Conservation (phyloP, 1,140 invertebrate species). For the Calosoma granatense region DNA sequence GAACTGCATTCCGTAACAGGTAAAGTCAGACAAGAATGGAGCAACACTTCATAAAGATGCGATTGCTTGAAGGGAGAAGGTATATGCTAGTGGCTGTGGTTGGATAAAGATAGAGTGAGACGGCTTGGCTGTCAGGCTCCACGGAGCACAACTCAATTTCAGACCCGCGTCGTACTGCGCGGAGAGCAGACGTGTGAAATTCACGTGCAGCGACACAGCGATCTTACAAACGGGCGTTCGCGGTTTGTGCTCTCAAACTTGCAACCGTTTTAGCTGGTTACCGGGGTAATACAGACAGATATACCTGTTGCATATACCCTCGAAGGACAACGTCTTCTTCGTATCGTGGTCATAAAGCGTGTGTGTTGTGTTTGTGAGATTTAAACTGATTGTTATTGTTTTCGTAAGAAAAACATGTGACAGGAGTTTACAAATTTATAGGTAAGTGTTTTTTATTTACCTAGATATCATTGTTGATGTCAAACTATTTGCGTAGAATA, state of each 20-base stretch:
- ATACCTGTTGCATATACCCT: neutral
- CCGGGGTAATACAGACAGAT: neutral
- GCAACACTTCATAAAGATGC: slow-evolving; percentile 20
- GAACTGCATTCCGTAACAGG: slow-evolving; percentile 14
- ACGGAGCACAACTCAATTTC: slow-evolving; percentile 20
- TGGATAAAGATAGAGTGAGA: slow-evolving; percentile 1
- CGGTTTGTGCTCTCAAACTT: slow-evolving; percentile 11
- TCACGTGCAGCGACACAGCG: neutral
- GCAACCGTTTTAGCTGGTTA: slow-evolving; percentile 12
- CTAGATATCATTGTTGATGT: neutral
- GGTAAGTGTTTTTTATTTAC: neutral
- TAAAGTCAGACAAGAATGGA: slow-evolving; percentile 17
- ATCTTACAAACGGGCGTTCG: slow-evolving; percentile 1
- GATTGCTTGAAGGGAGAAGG: slow-evolving; percentile 12
- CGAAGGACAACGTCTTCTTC: neutral
- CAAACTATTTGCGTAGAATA: no score
- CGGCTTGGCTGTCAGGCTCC: slow-evolving; percentile 18
- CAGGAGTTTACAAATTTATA: neutral
- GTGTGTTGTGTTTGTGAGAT: neutral
- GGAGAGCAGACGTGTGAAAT: slow-evolving; percentile 11
- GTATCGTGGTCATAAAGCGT: neutral
- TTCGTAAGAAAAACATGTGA: neutral
- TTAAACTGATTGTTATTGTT: neutral
- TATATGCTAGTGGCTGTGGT: neutral
- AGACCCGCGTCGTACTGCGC: slow-evolving; percentile 15